These are phyloP conservation scores for Astyanax mexicanus DNA, from an alignment of 2,797 vertebrate genomes.

Conservation along the genomic window DNA sequence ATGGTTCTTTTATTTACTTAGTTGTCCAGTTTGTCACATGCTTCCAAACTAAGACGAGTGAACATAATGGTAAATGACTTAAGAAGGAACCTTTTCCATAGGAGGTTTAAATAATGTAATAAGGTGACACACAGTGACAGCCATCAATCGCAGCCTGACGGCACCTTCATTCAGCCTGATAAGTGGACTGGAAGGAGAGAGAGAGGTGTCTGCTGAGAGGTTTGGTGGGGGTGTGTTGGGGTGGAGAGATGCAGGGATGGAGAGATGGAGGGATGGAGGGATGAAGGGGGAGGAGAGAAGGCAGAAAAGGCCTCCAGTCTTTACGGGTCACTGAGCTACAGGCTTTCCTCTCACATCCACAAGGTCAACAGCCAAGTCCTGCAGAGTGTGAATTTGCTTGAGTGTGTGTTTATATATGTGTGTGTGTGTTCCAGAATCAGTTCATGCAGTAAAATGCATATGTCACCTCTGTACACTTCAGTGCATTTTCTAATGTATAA, in stretches of 20 bases:
- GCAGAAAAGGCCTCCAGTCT: slow-evolving; percentile 43
- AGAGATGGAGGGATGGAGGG: slow-evolving; percentile 42
- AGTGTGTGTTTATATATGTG: neutral
- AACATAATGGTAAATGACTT: slow-evolving; percentile 63
- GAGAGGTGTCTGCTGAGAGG: slow-evolving; percentile 65
- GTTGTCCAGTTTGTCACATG: neutral
- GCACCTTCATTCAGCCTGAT: slow-evolving; percentile 78
- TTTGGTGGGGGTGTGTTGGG: neutral
- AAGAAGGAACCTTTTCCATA: slow-evolving; percentile 74
- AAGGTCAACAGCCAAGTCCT: slow-evolving; percentile 68
- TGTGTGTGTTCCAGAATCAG: neutral
- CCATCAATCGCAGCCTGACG: slow-evolving; percentile 81
- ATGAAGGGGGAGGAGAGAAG: slow-evolving; percentile 30
- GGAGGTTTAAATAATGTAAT: slow-evolving; percentile 77
- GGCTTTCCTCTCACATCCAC: slow-evolving; percentile 60
- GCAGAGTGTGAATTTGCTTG: slow-evolving; percentile 7
- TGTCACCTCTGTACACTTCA: neutral
- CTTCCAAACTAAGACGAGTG: neutral
- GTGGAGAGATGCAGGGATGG: slow-evolving; percentile 1
- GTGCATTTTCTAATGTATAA: neutral
- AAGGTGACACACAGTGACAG: slow-evolving; percentile 66
- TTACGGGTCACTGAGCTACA: slow-evolving; percentile 65
- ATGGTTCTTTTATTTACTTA: neutral
- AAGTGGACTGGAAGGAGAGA: slow-evolving; percentile 82
- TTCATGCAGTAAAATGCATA: neutral